Percentiles rank a stretch among this genome's conserved stretches.
These are phyloP conservation scores for Cremastinae sp. DNA, from an alignment of 2,888 invertebrate species.

Conservation along the genomic window DNA sequence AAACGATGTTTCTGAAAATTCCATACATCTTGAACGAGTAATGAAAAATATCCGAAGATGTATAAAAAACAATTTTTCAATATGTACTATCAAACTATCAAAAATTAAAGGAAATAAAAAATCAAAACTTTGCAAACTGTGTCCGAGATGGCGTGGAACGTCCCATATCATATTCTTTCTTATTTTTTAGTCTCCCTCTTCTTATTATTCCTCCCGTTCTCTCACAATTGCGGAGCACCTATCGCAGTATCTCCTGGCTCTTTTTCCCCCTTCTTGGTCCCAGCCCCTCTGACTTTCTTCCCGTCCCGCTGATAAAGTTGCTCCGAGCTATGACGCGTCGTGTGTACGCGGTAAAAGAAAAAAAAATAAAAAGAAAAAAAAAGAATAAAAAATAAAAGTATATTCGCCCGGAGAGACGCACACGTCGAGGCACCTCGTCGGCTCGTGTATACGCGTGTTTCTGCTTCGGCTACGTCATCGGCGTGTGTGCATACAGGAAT, in stretches of 20 bases:
- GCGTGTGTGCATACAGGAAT: too few relatives aligned
- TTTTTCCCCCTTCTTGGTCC: slow-evolving; percentile 19
- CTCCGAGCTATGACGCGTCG: slow-evolving; percentile 54
- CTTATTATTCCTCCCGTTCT: slow-evolving; percentile 25
- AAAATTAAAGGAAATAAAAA: too few relatives aligned
- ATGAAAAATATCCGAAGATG: too few relatives aligned
- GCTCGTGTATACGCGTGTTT: slow-evolving; percentile 24
- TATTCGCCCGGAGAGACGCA: slow-evolving; percentile 38
- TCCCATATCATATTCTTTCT: slow-evolving; percentile 20
- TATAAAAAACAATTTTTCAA: too few relatives aligned
- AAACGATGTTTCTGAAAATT: too few relatives aligned
- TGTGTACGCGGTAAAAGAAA: slow-evolving; percentile 57
- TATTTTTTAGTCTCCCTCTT: slow-evolving; percentile 39
- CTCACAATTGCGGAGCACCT: slow-evolving; percentile 16
- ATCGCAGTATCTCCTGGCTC: slow-evolving; percentile 28
- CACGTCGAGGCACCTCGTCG: slow-evolving; percentile 51
- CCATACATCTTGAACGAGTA: too few relatives aligned
- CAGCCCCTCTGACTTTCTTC: slow-evolving; percentile 40
- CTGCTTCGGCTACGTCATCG: neutral
- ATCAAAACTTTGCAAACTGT: too few relatives aligned
- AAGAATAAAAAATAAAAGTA: too few relatives aligned
- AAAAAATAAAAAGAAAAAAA: too few relatives aligned
- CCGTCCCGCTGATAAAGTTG: slow-evolving; percentile 55
- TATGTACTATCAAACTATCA: too few relatives aligned
- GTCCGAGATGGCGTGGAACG: slow-evolving; percentile 10